Conservation (phyloP, 2,888 invertebrate species). For the Allophyes oxyacanthae region DNA sequence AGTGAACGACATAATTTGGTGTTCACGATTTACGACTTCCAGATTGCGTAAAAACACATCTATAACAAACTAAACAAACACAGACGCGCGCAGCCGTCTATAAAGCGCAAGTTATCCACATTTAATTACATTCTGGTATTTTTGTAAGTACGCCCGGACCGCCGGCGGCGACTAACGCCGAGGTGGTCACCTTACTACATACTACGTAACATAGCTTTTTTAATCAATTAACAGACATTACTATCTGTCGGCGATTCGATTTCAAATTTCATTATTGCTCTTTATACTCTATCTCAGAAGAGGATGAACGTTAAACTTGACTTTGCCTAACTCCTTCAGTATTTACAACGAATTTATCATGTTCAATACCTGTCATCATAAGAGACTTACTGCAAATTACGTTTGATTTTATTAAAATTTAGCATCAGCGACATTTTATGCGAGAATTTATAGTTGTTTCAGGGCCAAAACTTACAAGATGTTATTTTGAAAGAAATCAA, state of each 20-base stretch:
- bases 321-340: no score
- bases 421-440: conserved; percentile 35
- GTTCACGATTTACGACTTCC: conserved; percentile 88
- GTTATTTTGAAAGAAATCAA: conserved; percentile 70
- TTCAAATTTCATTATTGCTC: neutral
- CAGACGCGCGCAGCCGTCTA: conserved; percentile 86
- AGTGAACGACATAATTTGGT: conserved; percentile 88
- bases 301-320: no score
- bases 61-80: conserved; percentile 88
- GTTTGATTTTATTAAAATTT: conserved; percentile 18
- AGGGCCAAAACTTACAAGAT: conserved; percentile 57
- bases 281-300: no score
- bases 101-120: conserved; percentile 88
- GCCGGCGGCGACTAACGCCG: conserved; percentile 79
- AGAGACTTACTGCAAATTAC: neutral
- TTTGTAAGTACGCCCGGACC: conserved; percentile 87
- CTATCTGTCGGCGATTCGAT: conserved; percentile 3
- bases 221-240: conserved; percentile 21
- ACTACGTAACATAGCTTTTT: conserved; percentile 23
- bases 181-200: conserved; percentile 72
- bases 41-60: conserved; percentile 89
- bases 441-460: conserved; percentile 31
- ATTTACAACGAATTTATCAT: no score
- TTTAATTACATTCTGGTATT: conserved; percentile 89
- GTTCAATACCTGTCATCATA: no score